Evolutionary conservation across 2,888 invertebrate genomes (phyloP).

Genomic region (Augiades crinisus): DNA sequence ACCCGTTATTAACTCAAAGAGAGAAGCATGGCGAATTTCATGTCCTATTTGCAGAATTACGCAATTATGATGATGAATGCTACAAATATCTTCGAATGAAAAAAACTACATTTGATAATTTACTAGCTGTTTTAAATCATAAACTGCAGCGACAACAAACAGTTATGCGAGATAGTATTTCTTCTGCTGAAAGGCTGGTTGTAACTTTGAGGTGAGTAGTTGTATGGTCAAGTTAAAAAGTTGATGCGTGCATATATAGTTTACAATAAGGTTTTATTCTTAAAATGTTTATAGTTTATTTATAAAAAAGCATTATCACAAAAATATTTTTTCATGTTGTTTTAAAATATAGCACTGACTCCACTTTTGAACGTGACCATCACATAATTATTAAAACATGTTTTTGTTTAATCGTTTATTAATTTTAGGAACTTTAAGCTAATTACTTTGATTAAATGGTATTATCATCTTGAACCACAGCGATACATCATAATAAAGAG

Average conservation of each 20-base stretch:
- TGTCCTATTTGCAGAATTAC: conserved; percentile 1
- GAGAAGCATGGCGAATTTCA: not conserved
- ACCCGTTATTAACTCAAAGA: not conserved
- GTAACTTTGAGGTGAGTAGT: not conserved
- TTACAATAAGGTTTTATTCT: not conserved
- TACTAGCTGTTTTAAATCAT: not conserved
- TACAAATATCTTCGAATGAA: conserved; percentile 1
- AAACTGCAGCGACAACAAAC: not conserved
- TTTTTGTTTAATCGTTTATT: conserved; percentile 4
- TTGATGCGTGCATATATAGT: too few species aligned
- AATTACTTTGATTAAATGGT: conserved; percentile 28
- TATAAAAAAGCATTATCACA: conserved; percentile 1
- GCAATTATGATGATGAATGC: not conserved
- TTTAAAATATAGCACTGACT: not conserved
- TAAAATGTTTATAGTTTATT: conserved; percentile 1
- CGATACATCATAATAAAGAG: conserved; percentile 27
- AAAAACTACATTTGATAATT: not conserved
- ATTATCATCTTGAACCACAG: conserved; percentile 30
- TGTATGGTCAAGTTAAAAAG: too few species aligned
- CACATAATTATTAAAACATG: conserved; percentile 1
- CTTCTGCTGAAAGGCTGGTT: not conserved
- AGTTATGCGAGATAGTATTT: not conserved
- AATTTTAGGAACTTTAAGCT: conserved; percentile 23
- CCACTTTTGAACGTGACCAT: conserved; percentile 2
- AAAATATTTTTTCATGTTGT: too few species aligned